Base-by-base conservation (phyloP, 2,888 invertebrate genomes). In the Epinotia nisella region DNA sequence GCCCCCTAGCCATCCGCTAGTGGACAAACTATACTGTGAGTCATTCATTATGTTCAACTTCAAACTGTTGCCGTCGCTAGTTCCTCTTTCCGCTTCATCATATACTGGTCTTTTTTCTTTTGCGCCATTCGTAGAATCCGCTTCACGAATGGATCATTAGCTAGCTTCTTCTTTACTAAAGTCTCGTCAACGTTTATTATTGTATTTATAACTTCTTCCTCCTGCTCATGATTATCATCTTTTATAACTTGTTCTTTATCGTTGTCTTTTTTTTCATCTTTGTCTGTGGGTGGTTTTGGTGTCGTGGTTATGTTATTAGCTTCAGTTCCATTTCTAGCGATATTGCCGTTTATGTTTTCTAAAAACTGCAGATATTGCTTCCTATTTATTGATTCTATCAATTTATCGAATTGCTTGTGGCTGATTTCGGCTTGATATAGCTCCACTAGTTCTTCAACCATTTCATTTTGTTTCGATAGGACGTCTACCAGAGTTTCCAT, bases 71-170 rank as follows among this genome's bases (percentile, higher is more conserved):
- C 21, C 11, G 35, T 35, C 9, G 2, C 9, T 39, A 17, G 19
- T 55, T 51, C 15, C 0, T 21, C 10, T 13, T 11, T 19, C 56
- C 49, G 10, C 24, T 9, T 58, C 9, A 75, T 78, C 1, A 84
- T 62, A 76, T 88, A 90, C 0, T 79, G 75, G 0, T 78, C 53
- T 19, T 81, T 78, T n/a, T 86, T 89, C 10, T 67, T 78, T 1
- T 76, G 80, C 0, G 86, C 86, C 76, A 90, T 82, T 0, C 2
- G 10, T 0, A 66, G 15, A 13, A 66, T 56, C 7, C 66, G 19
- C 2, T 41, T 39, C 2, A 67, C 15, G 5, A 56, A 73, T 70
- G 5, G 76, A 69, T 4, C 21, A 5, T 49, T 61, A 39, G 5
- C 56, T 39, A 21, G 29, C 29, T 5, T 21, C 29, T 19, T 21